Conservation (phyloP, 2,888 invertebrate genomes). For the Sicus ferrugineus region DNA sequence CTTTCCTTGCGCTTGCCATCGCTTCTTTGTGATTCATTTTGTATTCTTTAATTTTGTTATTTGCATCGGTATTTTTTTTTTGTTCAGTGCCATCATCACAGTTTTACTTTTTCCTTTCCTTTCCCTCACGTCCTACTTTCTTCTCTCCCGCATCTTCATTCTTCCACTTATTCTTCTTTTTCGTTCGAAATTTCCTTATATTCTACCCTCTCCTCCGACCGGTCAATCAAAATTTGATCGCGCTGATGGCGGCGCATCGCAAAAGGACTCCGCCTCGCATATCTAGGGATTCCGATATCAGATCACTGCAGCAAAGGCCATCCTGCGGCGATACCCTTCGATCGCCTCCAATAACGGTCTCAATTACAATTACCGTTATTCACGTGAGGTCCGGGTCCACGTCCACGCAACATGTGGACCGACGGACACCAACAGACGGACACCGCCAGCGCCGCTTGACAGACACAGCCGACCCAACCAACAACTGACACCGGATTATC, state of each 20-base stretch:
- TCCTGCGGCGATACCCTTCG: neutral
- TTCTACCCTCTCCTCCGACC: too few relatives aligned
- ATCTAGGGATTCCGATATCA: conserved; percentile 1
- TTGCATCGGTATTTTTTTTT: neutral
- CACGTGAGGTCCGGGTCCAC: neutral
- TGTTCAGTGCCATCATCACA: neutral
- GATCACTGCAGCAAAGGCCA: too few relatives aligned
- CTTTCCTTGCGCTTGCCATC: too few relatives aligned
- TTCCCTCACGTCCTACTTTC: neutral
- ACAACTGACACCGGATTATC: neutral
- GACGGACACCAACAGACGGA: neutral
- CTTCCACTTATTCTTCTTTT: neutral
- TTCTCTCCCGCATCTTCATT: neutral
- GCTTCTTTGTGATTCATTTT: too few relatives aligned
- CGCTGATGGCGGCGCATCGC: neutral
- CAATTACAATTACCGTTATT: conserved; percentile 9
- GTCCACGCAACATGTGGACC: conserved; percentile 16
- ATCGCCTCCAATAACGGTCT: conserved; percentile 1
- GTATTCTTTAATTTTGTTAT: neutral
- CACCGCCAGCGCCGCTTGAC: neutral
- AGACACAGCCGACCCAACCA: neutral
- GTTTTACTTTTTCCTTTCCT: neutral
- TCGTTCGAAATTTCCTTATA: neutral
- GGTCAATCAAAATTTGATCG: neutral
- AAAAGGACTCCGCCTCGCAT: neutral